phyloP scores from a whole-genome alignment of 2,113 vertebrate species.

The Pelvicachromis taeniatus region DNA sequence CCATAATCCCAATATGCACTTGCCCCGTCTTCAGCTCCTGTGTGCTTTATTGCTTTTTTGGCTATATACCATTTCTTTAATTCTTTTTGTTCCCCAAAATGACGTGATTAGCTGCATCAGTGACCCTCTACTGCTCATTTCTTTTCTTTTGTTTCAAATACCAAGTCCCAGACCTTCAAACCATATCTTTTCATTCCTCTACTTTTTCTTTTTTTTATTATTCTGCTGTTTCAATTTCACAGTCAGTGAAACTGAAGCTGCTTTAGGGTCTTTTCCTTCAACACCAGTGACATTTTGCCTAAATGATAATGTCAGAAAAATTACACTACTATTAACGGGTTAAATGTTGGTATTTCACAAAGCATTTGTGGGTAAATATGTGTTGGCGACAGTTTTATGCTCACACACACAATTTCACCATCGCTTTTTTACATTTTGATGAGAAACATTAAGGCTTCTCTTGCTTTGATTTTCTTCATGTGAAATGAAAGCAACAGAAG shows the following conservation, averaged over 20 bases:
- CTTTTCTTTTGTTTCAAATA: not conserved
- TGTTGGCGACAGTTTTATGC: not conserved
- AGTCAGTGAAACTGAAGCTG: not conserved
- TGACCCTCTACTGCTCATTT: not conserved
- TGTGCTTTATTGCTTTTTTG: not conserved
- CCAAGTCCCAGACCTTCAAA: not conserved
- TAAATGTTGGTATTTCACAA: conserved; percentile 24
- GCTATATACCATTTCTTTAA: not conserved
- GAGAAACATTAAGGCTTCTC: not conserved
- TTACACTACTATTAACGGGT: conserved; percentile 9
- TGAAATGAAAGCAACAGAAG: not conserved
- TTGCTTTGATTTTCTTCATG: not conserved
- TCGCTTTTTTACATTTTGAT: not conserved
- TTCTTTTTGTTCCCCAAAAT: not conserved
- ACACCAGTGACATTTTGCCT: conserved; percentile 8
- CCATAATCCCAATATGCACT: not conserved
- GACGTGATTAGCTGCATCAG: conserved; percentile 2
- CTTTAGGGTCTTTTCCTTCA: not conserved
- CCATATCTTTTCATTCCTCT: not conserved
- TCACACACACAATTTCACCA: not conserved
- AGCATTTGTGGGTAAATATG: conserved; percentile 1
- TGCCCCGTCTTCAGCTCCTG: not conserved
- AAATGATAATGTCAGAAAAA: conserved; percentile 23
- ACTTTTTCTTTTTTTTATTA: not conserved
- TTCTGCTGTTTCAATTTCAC: conserved; percentile 24